Evolutionary conservation across 1,140 invertebrate species (phyloP), one percentile per base, ranked within the genome.

Genomic region (Drosophila aff.): DNA sequence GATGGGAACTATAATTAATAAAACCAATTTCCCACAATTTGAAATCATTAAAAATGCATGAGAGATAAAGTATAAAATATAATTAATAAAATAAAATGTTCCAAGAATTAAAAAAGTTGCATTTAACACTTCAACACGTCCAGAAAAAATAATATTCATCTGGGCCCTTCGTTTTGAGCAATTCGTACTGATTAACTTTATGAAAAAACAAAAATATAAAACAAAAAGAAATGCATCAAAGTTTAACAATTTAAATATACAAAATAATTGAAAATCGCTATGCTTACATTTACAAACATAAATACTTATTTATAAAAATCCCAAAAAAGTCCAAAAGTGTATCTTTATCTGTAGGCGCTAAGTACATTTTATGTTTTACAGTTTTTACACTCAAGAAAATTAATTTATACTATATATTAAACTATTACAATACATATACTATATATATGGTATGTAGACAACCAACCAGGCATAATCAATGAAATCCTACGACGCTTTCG

Each of bases 161-260:
- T 9, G 15, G 36, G 64, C 52, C 23, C 55, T 63, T 40, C 18
- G 61, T 76, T 79, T 66, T 53, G 53, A 78, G 77, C 49, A 81
- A 83, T 64, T 89, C 61, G 84, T 90, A 89, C 84, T 89, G 84
- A 89, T 89, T 87, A 89, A 75, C 65, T 89, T 75, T 60, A 77
- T 64, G 65, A 38, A 36, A 36, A n/a, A 16, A 41, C 6, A 40
- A 16, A 16, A 40, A 40, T 40, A 41, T 8, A 11, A 53, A 46
- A 61, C 61, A 67, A 68, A 64, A 67, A 58, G 58, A 67, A 65
- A 69, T 61, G 40, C 68, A 75, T 82, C 68, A 68, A 78, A 75
- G 66, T 58, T 72, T 49, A 76, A 76, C 71, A 86, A 61, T 58
- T 69, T 49, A 71, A 69, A 41, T 81, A 72, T 65, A 82, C 44